Evolutionary conservation across 2,113 vertebrate genomes (phyloP), one percentile per base, ranked within the genome.

Genomic region (Thymallus thymallus): DNA sequence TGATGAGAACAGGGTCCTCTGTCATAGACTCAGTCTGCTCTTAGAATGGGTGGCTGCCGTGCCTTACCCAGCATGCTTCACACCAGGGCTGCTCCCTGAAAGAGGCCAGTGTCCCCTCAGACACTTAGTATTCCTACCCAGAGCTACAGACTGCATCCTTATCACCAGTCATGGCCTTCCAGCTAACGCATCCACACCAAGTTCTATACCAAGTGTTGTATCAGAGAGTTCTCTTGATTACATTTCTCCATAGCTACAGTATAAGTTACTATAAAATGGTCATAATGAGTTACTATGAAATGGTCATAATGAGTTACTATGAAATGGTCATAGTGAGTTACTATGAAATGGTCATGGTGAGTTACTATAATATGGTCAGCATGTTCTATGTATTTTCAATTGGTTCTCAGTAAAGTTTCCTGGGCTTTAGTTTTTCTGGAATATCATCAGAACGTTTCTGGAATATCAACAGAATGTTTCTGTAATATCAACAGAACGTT

Each of bases 41-140:
- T 74, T 71, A 85, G 87, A 87, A 90, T 86, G 77, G 75, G 48
- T 74, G 80, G 79, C 81, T 76, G 76, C 70, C 73, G 82, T 89
- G 80, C 85, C 76, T 80, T 81, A 85, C 74, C 82, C 82, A 58
- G 64, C 67, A 35, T 81, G 71, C 73, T 72, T 79, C 67, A 46
- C 26, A 46, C 68, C 51, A 46, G 71, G 77, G 68, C 68, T 78
- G 35, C 66, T 41, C 74, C 63, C 82, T 92, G 85, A 93, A 92
- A 91, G 90, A 82, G 79, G 65, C 81, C 87, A 87, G 84, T 92
- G 91, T 93, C 79, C 79, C 35, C n/a, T 1, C 51, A 64, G 48
- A 71, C 80, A 84, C 83, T 91, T 88, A 86, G 82, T 91, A 91
- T 93, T 91, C 87, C 75, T 75, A 62, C 68, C 81, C 74, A 23